Evolutionary conservation across 2,888 invertebrate species (phyloP), one percentile per base, ranked within the genome.

Genomic region (Nephrocerus scutellatus): DNA sequence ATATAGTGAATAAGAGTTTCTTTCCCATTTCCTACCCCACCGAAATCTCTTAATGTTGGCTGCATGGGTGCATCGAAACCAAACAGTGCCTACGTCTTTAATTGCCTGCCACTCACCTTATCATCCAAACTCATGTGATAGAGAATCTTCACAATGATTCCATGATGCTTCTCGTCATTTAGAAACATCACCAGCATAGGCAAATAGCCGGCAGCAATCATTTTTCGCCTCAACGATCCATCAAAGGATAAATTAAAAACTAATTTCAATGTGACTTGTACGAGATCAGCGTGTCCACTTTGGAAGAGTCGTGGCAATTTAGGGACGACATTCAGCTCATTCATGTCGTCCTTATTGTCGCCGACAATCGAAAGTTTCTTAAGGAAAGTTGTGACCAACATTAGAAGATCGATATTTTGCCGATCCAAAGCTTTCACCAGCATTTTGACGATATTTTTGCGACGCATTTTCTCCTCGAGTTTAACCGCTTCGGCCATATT

Each of bases 191-290:
- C 88, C 51, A 97, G 75, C 71, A 91, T 91, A 10, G 91, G 87
- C 44, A 98, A 70, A 41, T 93, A 73, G 18, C 91, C 93, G 56
- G 83, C 77, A 64, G 85, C 82, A 47, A 96, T 80, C 83, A 98
- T 93, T 71, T 85, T 85, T 51, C 79, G 80, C 30, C 95, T 75
- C 44, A 92, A 68, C 59, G 84, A 83, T 15, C 82, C 75, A 66
- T 97, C 96, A 71, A 98, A 98, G 9, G 95, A 92, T 50, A 98
- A 77, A 76, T 98, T 98, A 62, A 91, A 90, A 14, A 98, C 72
- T 37, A 97, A 72, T 58, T 90, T 84, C 26, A 95, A 73, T 15
- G 89, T 84, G 44, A 90, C 82, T 70, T 87, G 84, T 13, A 67
- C 61, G 36, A 68, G 55, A 62, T 75, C 74, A 0, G 72, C 66